Evolutionary conservation across 2,113 vertebrate genomes (phyloP).

Genomic region (Spilogale gracilis): DNA sequence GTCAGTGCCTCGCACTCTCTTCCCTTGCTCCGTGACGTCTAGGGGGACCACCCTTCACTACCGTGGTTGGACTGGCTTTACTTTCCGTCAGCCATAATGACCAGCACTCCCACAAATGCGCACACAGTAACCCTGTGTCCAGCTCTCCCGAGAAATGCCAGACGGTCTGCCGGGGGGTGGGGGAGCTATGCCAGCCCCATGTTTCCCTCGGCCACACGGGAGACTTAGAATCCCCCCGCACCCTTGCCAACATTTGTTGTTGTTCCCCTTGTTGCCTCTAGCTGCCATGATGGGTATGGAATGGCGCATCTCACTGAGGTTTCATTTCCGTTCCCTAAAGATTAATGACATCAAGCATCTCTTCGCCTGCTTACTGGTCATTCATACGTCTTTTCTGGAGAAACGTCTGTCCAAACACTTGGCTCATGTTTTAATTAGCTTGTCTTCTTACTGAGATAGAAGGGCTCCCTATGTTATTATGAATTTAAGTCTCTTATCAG

Average conservation of each 20-base stretch:
- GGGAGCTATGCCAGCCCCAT: not conserved
- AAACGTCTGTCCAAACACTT: not conserved
- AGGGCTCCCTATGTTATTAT: not conserved
- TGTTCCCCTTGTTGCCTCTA: accelerated
- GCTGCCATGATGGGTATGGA: accelerated
- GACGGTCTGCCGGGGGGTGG: not conserved
- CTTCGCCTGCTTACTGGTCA: accelerated
- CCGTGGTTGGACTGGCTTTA: accelerated
- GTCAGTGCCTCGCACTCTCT: accelerated
- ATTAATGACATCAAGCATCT: not conserved
- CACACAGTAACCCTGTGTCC: accelerated
- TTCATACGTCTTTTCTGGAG: not conserved
- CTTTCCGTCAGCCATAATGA: accelerated
- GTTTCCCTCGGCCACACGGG: accelerated
- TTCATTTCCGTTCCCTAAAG: not conserved
- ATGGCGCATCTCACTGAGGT: too few species aligned
- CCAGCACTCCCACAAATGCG: accelerated
- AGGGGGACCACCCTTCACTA: too few species aligned
- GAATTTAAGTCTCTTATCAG: not conserved
- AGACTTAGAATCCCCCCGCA: not conserved
- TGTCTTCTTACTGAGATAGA: not conserved
- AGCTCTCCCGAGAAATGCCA: not conserved
- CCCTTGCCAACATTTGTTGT: too few species aligned
- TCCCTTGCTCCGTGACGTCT: accelerated
- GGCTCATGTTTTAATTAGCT: not conserved